Evolutionary conservation across 2,797 vertebrate species (phyloP).

Genomic region (Rallus crepitans): DNA sequence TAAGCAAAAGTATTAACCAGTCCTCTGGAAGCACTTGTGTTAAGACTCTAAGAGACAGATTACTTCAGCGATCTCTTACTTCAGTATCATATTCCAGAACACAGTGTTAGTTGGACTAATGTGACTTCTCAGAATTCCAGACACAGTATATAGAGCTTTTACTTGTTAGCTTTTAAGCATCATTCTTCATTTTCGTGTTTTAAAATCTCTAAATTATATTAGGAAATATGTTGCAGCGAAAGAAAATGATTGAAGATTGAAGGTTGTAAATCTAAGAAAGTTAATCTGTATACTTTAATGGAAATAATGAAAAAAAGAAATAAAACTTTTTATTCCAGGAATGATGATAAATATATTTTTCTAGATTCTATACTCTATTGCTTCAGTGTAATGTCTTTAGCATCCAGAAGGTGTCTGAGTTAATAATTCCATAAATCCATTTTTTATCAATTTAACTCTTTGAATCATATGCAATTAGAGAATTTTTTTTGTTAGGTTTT

Average conservation of each 20-base stretch:
- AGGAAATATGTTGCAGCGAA: conserved; percentile 33
- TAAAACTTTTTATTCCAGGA: conserved; percentile 36
- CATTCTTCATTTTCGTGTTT: conserved; percentile 21
- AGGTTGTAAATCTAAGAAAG: conserved; percentile 5
- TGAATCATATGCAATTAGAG: conserved; percentile 5
- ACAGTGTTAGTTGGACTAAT: not conserved
- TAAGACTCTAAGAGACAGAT: not conserved
- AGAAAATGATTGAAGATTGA: not conserved
- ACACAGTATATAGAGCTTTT: not conserved
- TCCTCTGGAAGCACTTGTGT: not conserved
- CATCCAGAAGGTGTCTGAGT: not conserved
- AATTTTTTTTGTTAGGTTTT: not conserved
- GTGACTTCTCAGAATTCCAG: conserved; percentile 41
- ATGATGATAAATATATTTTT: conserved; percentile 10
- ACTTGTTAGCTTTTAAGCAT: conserved; percentile 37
- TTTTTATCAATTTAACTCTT: conserved; percentile 29
- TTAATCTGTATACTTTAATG: conserved; percentile 38
- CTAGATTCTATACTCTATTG: not conserved
- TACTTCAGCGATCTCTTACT: not conserved
- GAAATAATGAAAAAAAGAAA: not conserved
- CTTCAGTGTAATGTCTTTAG: conserved; percentile 9
- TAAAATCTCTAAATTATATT: conserved; percentile 24
- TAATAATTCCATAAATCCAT: conserved; percentile 13
- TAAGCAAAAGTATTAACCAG: not conserved
- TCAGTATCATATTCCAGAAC: conserved; percentile 19